These are phyloP conservation scores for Verasper variegatus DNA, from an alignment of 2,113 vertebrate genomes.

Conservation along the genomic window DNA sequence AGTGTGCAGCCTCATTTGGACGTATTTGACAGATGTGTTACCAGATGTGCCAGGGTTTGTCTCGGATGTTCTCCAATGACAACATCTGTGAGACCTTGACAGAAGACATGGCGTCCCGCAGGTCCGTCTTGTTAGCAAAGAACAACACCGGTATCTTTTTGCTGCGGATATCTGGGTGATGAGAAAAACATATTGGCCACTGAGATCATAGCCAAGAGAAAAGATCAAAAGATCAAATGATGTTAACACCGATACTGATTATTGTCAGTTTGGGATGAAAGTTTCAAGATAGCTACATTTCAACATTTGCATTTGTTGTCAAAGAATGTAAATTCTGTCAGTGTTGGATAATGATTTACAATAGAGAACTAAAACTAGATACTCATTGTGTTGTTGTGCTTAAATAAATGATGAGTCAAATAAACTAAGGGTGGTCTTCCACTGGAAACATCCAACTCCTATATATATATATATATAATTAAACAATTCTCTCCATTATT, in stretches of 20 bases:
- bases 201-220: neutral
- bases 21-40: constrained; percentile 69
- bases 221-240: too few relatives aligned
- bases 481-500: too few relatives aligned
- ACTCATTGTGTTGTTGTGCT: neutral
- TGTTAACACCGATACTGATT: too few relatives aligned
- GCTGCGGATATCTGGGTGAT: constrained; percentile 88
- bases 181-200: neutral
- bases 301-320: too few relatives aligned
- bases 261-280: too few relatives aligned
- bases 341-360: neutral
- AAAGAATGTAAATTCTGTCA: neutral
- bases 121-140: constrained; percentile 99
- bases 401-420: too few relatives aligned
- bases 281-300: too few relatives aligned
- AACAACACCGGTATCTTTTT: constrained; percentile 94
- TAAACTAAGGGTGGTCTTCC: too few relatives aligned
- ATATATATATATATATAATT: too few relatives aligned
- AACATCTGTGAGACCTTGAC: constrained; percentile 94
- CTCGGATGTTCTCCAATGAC: constrained; percentile 95
- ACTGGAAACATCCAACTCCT: too few relatives aligned
- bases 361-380: neutral
- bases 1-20: neutral
- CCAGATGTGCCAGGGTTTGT: constrained; percentile 99
- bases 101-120: constrained; percentile 92